These are phyloP conservation scores for Acridotheres tristis DNA, from an alignment of 2,797 vertebrate species.

Conservation along the genomic window DNA sequence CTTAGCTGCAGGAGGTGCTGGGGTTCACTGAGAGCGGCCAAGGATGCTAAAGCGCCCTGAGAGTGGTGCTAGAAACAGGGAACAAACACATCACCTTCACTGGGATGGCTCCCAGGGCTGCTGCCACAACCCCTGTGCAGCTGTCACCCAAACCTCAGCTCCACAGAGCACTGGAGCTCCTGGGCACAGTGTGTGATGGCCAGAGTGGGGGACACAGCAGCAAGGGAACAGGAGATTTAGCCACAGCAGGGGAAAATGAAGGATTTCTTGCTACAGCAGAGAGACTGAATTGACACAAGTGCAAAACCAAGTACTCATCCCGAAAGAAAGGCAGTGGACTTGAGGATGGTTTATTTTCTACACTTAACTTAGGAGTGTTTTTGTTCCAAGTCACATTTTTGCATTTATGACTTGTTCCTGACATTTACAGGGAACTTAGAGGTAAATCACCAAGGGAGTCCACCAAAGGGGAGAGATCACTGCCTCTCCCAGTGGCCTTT, in stretches of 20 bases:
- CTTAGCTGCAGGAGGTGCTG: neutral
- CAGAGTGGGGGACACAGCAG: neutral
- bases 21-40: neutral
- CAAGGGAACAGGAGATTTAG: neutral
- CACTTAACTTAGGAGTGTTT: accelerated
- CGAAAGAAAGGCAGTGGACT: neutral
- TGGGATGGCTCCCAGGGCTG: neutral
- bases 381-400: neutral
- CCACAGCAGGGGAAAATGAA: neutral
- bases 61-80: neutral
- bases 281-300: neutral
- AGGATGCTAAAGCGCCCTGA: neutral
- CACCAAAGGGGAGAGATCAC: neutral
- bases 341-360: neutral
- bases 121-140: accelerated
- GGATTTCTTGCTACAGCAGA: neutral
- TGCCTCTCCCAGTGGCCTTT: neutral
- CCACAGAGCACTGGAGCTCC: neutral
- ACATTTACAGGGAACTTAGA: neutral
- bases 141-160: neutral
- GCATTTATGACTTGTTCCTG: neutral
- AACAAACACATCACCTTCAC: accelerated
- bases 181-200: accelerated
- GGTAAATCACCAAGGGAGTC: neutral
- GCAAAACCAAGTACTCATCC: neutral